phyloP scores from a whole-genome alignment of 2,888 invertebrate species.

The Erannis defoliaria region DNA sequence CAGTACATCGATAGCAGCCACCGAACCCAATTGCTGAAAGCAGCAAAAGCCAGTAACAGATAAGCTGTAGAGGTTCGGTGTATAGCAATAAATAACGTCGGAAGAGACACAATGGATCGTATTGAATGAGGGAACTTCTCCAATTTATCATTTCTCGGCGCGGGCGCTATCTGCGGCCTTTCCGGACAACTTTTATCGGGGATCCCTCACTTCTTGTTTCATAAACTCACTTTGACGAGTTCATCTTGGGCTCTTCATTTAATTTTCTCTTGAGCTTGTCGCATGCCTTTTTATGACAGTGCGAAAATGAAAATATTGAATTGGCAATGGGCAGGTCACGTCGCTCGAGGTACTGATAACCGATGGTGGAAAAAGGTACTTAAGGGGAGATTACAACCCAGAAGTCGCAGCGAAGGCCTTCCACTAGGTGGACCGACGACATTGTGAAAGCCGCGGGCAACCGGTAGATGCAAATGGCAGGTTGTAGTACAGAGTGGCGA shows the following conservation, averaged over 20 bases:
- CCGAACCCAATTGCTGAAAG: conserved; percentile 19
- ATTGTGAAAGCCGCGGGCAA: too few relatives aligned
- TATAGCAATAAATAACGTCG: conserved; percentile 47
- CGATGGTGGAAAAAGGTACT: too few relatives aligned
- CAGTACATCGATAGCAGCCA: not conserved
- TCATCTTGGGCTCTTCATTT: conserved; percentile 46
- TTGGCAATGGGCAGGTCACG: too few relatives aligned
- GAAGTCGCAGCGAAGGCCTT: too few relatives aligned
- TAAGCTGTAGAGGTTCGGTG: conserved; percentile 26
- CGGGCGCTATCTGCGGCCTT: conserved; percentile 63
- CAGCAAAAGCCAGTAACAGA: conserved; percentile 24
- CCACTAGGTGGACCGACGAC: too few relatives aligned
- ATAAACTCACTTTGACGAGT: conserved; percentile 61
- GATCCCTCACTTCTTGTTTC: conserved; percentile 63
- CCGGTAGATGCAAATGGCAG: too few relatives aligned
- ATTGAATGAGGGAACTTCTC: conserved; percentile 73
- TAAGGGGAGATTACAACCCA: too few relatives aligned
- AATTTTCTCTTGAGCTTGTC: conserved; percentile 45
- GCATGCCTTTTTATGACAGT: conserved; percentile 1
- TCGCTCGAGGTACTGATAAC: too few relatives aligned
- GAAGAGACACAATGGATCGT: conserved; percentile 64
- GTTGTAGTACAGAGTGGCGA: too few relatives aligned
- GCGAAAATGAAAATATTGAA: not conserved
- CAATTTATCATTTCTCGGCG: conserved; percentile 76
- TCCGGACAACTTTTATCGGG: conserved; percentile 71